phyloP scores from a whole-genome alignment of 2,113 vertebrate species.

The Albula goreensis region DNA sequence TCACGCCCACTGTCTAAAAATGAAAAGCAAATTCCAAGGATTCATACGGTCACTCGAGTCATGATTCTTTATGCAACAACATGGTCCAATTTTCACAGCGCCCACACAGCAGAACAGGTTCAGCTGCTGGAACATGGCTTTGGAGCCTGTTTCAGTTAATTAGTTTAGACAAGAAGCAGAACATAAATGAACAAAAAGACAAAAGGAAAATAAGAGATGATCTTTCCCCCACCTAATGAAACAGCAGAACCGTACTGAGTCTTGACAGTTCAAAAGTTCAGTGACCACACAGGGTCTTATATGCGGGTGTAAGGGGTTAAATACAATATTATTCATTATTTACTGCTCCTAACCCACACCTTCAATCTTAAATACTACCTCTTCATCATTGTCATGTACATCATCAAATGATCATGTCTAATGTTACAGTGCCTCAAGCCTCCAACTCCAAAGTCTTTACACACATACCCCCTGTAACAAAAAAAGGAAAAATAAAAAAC shows the following conservation, averaged over 20 bases:
- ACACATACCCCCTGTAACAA: background rate
- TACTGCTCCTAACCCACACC: background rate
- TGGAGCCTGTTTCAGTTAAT: slow-evolving; percentile 11
- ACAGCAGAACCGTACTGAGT: background rate
- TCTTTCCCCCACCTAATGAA: background rate
- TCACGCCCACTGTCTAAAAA: background rate
- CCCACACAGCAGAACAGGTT: slow-evolving; percentile 4
- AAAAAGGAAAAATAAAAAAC: slow-evolving; percentile 27
- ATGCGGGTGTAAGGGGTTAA: background rate
- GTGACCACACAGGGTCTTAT: background rate
- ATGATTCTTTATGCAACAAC: slow-evolving; percentile 4
- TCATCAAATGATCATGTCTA: slow-evolving; percentile 14
- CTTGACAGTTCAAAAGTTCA: slow-evolving; percentile 19
- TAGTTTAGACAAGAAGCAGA: slow-evolving; percentile 9
- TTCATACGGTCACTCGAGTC: slow-evolving; percentile 27
- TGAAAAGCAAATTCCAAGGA: slow-evolving; percentile 14
- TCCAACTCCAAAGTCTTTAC: background rate
- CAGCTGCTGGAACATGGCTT: background rate
- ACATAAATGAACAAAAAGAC: background rate
- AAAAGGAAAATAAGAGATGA: background rate
- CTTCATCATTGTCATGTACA: slow-evolving; percentile 2
- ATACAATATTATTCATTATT: background rate
- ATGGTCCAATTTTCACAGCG: slow-evolving; percentile 3
- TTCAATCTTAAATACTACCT: background rate
- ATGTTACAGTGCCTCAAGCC: background rate